Base-by-base conservation (phyloP, 2,888 invertebrate genomes). In the Coleophora flavipennella region DNA sequence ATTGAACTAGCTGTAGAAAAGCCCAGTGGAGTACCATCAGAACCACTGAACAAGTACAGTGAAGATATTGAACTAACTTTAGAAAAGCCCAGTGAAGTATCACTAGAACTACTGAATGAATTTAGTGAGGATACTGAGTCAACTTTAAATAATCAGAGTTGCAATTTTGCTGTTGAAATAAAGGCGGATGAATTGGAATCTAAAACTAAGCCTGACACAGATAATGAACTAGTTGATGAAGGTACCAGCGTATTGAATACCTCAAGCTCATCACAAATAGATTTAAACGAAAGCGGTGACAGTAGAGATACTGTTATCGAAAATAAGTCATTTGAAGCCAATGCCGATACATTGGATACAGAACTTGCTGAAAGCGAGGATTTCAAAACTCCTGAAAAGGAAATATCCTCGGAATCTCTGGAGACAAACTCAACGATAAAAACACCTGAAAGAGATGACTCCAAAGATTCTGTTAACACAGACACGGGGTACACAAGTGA, bases 231-330 rank as follows among this genome's bases (percentile, higher is more conserved):
- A 27, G 40, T 31, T 28, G 46, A 53, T 41, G 38, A 36, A 33
- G 33, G 13, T 9, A 50, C 48, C 9, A 34, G 36, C 14, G 61
- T 57, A 45, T 38, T 61, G 33, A 51, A 69, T 40, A 57, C 61
- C n/a, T 69, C 71, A 41, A 57, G 61, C n/a, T 69, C 71, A 41
- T 29, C 70, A 41, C 66, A 60, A 45, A 51, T 52, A n/a, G 80
- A 80, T 43, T 66, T 78, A 8, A 59, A 79, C 45, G 76, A 68
- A 49, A 83, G 80, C 48, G 46, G 72, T 32, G 74, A 73, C 10
- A 83, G 80, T 43, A 69, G 57, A 31, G 62, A 76, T 41, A 81
- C 80, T 1, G 78, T 81, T 2, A 69, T 77, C 42, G 81, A 81
- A 44, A 81, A 79, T 48, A 67, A 64, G 43, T 71, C 67, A 1